phyloP scores from a whole-genome alignment of 2,113 vertebrate species.

The Carollia perspicillata region DNA sequence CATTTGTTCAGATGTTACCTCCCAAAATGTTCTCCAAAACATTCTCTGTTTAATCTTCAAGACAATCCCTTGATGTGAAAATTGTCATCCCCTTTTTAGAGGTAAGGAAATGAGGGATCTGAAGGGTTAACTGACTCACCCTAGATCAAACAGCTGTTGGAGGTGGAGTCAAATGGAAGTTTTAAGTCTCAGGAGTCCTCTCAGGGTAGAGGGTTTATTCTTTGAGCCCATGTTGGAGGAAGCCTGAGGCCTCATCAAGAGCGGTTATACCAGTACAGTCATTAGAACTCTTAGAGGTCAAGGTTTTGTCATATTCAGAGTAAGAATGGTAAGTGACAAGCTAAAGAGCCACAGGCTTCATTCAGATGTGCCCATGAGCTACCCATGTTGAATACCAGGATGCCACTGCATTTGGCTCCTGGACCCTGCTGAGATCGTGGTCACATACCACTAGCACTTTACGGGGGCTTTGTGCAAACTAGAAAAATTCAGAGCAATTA shows the following conservation, averaged over 20 bases:
- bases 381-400: not conserved
- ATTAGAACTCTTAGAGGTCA: not conserved
- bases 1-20: not conserved
- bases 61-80: conserved; percentile 11
- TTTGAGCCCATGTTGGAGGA: not conserved
- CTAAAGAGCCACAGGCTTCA: not conserved
- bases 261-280: not conserved
- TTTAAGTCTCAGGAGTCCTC: not conserved
- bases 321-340: not conserved
- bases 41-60: conserved; percentile 21
- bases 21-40: not conserved
- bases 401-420: not conserved
- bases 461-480: not conserved
- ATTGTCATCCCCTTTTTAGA: not conserved
- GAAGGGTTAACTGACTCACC: not conserved
- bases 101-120: not conserved
- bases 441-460: not conserved
- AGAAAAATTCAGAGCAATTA: not conserved
- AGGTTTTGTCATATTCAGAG: not conserved
- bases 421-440: not conserved
- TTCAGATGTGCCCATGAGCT: not conserved
- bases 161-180: not conserved
- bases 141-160: not conserved
- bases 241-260: not conserved
- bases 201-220: not conserved